Conservation (phyloP, 2,113 vertebrate genomes). For the Platysternon megacephalum region DNA sequence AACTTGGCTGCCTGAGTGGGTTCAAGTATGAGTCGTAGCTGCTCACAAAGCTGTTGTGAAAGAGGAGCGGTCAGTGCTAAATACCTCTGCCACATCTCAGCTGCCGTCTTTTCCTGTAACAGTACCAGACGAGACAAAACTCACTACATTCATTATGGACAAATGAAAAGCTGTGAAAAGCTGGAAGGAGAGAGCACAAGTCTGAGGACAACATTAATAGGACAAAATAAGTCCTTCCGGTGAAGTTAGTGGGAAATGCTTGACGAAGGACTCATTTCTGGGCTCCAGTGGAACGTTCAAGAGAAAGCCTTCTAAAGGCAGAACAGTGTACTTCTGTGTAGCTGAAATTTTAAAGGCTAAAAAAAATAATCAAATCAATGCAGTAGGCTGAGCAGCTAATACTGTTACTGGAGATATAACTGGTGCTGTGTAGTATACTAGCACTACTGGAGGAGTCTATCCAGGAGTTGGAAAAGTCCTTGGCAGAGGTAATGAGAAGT, state of each 20-base stretch:
- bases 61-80: conserved; percentile 90
- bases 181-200: neutral
- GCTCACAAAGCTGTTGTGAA: conserved; percentile 95
- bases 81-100: conserved; percentile 94
- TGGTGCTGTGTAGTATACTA: neutral
- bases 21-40: conserved; percentile 94
- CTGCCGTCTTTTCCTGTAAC: conserved; percentile 87
- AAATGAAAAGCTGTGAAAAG: neutral
- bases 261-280: neutral
- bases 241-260: neutral
- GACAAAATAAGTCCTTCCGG: neutral
- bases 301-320: neutral
- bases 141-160: neutral
- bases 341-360: neutral
- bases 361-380: neutral
- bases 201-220: neutral
- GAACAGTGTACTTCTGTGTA: neutral
- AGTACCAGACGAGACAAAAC: neutral
- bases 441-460: neutral
- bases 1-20: conserved; percentile 95
- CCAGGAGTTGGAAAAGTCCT: neutral
- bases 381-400: neutral
- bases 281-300: neutral
- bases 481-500: neutral
- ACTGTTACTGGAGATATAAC: neutral